Percentiles rank a stretch among this genome's conserved stretches.
Conservation (phyloP, 2,113 vertebrate species). For the Stegastes partitus region DNA sequence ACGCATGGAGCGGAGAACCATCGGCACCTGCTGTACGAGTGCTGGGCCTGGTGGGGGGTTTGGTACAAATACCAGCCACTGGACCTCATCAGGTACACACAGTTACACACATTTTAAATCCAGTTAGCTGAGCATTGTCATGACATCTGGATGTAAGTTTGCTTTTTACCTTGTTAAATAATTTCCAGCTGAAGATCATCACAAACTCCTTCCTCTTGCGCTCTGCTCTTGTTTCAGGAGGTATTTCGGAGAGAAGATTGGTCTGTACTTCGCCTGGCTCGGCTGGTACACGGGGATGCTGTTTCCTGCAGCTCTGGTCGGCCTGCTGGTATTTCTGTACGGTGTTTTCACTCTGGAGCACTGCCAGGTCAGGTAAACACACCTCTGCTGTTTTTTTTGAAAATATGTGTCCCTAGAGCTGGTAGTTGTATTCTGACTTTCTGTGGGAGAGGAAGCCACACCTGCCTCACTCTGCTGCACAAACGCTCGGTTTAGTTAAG, state of each 20-base stretch:
- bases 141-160: not conserved
- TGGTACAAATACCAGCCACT: conserved; percentile 98
- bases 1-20: conserved; percentile 95
- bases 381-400: conserved; percentile 22
- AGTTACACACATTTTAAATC: not conserved
- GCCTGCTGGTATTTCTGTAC: conserved; percentile 94
- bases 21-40: conserved; percentile 92
- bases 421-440: not conserved
- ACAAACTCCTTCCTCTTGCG: not conserved
- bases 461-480: conserved; percentile 3
- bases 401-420: not conserved
- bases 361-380: conserved; percentile 94
- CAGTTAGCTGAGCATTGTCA: not conserved
- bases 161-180: no score
- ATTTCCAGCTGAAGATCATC: not conserved
- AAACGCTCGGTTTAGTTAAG: not conserved
- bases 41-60: conserved; percentile 95
- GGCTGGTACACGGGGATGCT: conserved; percentile 99
- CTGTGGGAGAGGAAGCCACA: not conserved
- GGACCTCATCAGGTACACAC: conserved; percentile 87
- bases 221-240: conserved; percentile 80
- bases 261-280: conserved; percentile 96
- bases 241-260: conserved; percentile 98
- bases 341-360: conserved; percentile 92
- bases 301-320: conserved; percentile 95